Percentiles rank a stretch among this genome's conserved stretches.
Conservation (phyloP, 1,140 invertebrate genomes). For the Batillaria attramentaria region DNA sequence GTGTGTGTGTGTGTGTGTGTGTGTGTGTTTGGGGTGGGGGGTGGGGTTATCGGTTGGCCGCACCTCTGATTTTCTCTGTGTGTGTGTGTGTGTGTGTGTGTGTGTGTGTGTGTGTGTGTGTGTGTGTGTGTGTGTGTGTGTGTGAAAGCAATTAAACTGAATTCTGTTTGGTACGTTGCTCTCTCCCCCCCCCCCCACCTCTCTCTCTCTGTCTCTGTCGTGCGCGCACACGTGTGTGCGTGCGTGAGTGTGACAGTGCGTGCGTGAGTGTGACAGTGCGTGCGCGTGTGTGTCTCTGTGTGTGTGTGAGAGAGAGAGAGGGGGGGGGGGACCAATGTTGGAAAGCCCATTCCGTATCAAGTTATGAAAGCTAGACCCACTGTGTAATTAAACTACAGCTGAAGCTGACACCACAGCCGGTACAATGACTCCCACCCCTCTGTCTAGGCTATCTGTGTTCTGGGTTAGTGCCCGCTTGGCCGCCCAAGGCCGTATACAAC, state of each 20-base stretch:
- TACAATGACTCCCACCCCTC: too few species aligned
- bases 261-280: constrained; percentile 4
- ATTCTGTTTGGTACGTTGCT: background rate
- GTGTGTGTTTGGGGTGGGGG: background rate
- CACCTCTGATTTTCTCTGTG: background rate
- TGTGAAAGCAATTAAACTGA: background rate
- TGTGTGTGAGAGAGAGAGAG: constrained; percentile 17
- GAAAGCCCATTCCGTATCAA: too few species aligned
- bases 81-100: constrained; percentile 7
- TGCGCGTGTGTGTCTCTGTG: background rate
- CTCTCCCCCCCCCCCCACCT: background rate
- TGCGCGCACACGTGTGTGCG: background rate
- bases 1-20: background rate
- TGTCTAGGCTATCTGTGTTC: too few species aligned
- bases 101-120: background rate
- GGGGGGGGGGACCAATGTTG: background rate
- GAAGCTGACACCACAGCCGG: too few species aligned
- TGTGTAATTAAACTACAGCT: too few species aligned
- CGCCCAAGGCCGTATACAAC: too few species aligned
- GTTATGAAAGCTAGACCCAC: too few species aligned
- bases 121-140: background rate
- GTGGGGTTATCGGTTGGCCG: too few species aligned
- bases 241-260: constrained; percentile 21
- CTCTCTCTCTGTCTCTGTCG: constrained; percentile 2
- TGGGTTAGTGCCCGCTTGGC: too few species aligned